Evolutionary conservation across 2,113 vertebrate species (phyloP), one percentile per base, ranked within the genome.

Genomic region (Corythaeola cristata): DNA sequence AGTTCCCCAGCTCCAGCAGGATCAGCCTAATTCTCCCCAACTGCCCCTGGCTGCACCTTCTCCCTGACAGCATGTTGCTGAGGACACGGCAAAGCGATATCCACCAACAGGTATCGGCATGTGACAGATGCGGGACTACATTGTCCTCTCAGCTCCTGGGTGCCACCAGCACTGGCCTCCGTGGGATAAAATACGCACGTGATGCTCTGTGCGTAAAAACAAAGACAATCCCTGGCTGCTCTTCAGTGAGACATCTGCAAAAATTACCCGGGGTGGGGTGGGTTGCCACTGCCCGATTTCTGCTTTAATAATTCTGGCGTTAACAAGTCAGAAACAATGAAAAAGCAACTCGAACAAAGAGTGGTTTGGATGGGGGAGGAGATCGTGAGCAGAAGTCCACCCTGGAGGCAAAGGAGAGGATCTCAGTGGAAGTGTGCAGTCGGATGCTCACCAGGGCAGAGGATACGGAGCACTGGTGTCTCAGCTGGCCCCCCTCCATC

Each of bases 91-190:
- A 3, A 52, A 82, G 24, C 1, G 1, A 56, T 15, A 69, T 37
- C 15, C n/a, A n/a, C 30, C 0, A 0, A 13, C 3, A 2, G 2
- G n/a, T 30, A 56, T 58, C 50, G 26, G 11, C 2, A 3, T 18
- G 15, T 63, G 60, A n/a, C 3, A 2, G 11, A 76, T 33, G 24
- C 3, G 0, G 39, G 55, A 5, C 63, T 53, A 5, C 6, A 0
- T 5, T 8, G 4, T 33, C 63, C 41, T 14, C 24, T 58, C 44
- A 50, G 44, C 11, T 85, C 66, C 41, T 1, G 2, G 17, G 62
- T 44, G 28, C 12, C 11, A 15, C 30, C 30, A 28, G 59, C 62
- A 85, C 23, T 3, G 4, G 37, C 16, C 30, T 67, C 35, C 3
- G 1, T 6, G 13, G 26, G 15, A 63, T 64, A 33, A 92, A 64